Conservation (phyloP, 1,140 invertebrate genomes). For the Drosophila kurseongensis region DNA sequence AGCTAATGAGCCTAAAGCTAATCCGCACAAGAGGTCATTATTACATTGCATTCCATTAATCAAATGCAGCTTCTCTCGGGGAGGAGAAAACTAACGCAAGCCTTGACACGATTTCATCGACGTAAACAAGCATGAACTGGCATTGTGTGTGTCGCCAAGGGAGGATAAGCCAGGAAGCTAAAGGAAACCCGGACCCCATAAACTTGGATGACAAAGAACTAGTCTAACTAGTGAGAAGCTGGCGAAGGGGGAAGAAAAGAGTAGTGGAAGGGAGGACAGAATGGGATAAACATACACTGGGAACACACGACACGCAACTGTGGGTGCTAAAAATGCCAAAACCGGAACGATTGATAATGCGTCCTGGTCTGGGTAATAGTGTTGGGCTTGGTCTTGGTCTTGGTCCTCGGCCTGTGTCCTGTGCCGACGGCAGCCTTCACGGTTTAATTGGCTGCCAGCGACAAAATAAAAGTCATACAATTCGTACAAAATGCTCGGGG, state of each 20-base stretch:
- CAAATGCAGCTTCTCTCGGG: slow-evolving; percentile 33
- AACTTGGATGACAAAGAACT: slow-evolving; percentile 76
- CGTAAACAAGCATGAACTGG: slow-evolving; percentile 61
- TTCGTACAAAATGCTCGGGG: slow-evolving; percentile 60
- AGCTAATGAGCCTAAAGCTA: slow-evolving; percentile 27
- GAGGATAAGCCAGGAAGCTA: slow-evolving; percentile 48
- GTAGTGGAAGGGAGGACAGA: slow-evolving; percentile 7
- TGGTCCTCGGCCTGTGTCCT: slow-evolving; percentile 57
- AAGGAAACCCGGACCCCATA: slow-evolving; percentile 51
- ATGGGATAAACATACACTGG: slow-evolving; percentile 58
- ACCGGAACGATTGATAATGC: slow-evolving; percentile 78
- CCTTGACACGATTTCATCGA: slow-evolving; percentile 34
- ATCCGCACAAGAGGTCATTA: slow-evolving; percentile 30
- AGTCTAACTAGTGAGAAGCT: slow-evolving; percentile 57
- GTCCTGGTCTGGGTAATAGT: slow-evolving; percentile 38
- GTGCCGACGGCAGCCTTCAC: slow-evolving; percentile 80
- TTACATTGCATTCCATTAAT: slow-evolving; percentile 52
- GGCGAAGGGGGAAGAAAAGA: neutral
- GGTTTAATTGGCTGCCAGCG: slow-evolving; percentile 82
- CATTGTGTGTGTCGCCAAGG: slow-evolving; percentile 38
- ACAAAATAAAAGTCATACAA: slow-evolving; percentile 74
- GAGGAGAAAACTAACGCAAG: slow-evolving; percentile 8
- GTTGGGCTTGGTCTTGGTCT: slow-evolving; percentile 21
- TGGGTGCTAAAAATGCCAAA: slow-evolving; percentile 73
- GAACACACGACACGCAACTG: slow-evolving; percentile 45